Base-by-base conservation (phyloP, 2,888 invertebrate species). In the Philonicus albiceps region DNA sequence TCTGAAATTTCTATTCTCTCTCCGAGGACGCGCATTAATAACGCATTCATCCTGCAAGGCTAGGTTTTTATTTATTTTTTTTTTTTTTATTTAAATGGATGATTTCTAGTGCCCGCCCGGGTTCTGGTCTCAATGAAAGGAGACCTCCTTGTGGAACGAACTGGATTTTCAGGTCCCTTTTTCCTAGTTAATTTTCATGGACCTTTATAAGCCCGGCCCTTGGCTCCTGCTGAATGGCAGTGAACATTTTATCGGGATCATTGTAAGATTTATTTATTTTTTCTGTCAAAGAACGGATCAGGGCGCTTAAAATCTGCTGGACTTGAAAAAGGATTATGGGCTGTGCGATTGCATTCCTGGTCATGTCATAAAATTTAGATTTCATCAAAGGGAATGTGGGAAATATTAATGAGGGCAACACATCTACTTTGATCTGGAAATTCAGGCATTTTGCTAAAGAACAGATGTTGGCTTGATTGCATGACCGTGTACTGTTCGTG, bases 21-120 rank as follows among this genome's bases (percentile, higher is more conserved):
- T 30, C 30, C 55, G 81, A 81, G 81, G 81, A 81, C 81, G 34
- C 64, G 49, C 81, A 81, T 81, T 81, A 81, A 81, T 81, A 81
- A 81, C 81, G 53, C 81, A 64, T 81, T 81, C 81, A 55, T 55
- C 81, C 81, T 37, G 55, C 34, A 81, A 81, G 81, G 37, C 53
- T 34, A 30, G 49, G 53, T 64, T 22, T 53, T 34, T 11, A 22
- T 16, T 34, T n/a, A n/a, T 74, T 34, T 81, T 22, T 11, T 53
- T 31, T 7, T 13, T 2, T 31, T 4, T 34, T 34, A 19, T 81
- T 81, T 64, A 55, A 81, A 81, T 81, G 81, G 81, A 55, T 81
- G 81, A 81, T 64, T 81, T 55, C 34, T 34, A 31, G 81, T 81
- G 19, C 64, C 64, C 22, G 34, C 34, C 49, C 81, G 34, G 81